A percentile compares a stretch with the other conserved stretches of the same genome.
These are phyloP conservation scores for Castor canadensis DNA, from an alignment of 2,113 vertebrate genomes.

Conservation along the genomic window DNA sequence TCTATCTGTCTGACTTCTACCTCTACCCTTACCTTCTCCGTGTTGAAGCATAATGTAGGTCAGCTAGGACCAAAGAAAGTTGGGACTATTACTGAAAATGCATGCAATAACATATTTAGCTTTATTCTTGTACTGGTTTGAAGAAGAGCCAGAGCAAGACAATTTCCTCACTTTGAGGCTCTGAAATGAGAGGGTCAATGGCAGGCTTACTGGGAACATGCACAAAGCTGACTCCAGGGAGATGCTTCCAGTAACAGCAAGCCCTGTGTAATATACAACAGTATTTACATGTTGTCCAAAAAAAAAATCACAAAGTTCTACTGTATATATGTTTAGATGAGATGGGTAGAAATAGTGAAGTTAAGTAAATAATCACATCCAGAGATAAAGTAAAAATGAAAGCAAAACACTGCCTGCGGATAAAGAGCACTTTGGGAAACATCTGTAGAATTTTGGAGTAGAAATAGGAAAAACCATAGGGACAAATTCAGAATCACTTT, in stretches of 20 bases:
- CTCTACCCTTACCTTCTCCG: not conserved
- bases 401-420: not conserved
- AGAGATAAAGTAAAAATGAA: not conserved
- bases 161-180: not conserved
- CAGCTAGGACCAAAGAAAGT: not conserved
- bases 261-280: too few species aligned
- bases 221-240: not conserved
- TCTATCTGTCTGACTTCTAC: not conserved
- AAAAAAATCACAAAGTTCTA: not conserved
- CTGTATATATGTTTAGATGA: not conserved
- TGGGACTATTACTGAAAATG: not conserved
- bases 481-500: not conserved
- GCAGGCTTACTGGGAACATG: not conserved
- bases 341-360: not conserved
- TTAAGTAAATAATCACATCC: not conserved
- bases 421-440: not conserved
- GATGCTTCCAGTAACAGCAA: not conserved
- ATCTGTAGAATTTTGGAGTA: not conserved
- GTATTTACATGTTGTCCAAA: too few species aligned
- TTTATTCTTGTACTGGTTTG: not conserved
- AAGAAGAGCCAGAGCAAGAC: conserved; percentile 19
- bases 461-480: not conserved
- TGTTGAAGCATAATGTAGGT: conserved; percentile 40
- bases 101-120: not conserved
- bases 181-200: not conserved